phyloP scores from a whole-genome alignment of 1,140 invertebrate genomes.

The Euschistus heros region DNA sequence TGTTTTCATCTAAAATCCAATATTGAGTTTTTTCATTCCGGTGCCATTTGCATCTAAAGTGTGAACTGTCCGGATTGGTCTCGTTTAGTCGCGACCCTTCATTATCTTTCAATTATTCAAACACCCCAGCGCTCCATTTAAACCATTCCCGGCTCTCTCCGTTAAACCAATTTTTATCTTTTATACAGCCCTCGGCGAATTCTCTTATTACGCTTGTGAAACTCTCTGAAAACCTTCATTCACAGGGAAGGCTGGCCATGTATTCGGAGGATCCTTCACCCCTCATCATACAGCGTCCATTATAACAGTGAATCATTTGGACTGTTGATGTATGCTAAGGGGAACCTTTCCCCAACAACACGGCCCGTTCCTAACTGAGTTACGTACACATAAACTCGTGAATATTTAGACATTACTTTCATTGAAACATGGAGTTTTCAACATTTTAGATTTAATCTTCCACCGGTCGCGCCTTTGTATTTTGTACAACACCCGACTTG shows the following conservation, averaged over 20 bases:
- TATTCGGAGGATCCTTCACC: neutral
- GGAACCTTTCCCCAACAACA: no score
- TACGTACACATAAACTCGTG: no score
- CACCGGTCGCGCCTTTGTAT: no score
- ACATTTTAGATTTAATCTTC: no score
- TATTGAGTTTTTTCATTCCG: constrained; percentile 8
- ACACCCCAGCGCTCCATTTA: neutral
- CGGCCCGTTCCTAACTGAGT: no score
- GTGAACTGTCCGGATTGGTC: neutral
- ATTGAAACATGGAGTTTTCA: no score
- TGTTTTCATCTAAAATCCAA: constrained; percentile 15
- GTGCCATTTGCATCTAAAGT: constrained; percentile 2
- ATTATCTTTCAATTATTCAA: constrained; percentile 17
- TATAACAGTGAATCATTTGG: no score
- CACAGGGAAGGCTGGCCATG: no score
- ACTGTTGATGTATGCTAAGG: no score
- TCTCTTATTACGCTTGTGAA: neutral
- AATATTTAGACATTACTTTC: no score
- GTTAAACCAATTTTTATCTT: neutral
- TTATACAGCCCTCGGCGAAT: neutral
- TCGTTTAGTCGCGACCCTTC: neutral
- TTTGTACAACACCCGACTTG: no score
- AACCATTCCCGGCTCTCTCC: neutral
- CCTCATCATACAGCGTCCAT: neutral
- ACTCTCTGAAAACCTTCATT: no score